Evolutionary conservation across 1,140 invertebrate species (phyloP), one percentile per base, ranked within the genome.

Genomic region (Cheumatopsyche charites): DNA sequence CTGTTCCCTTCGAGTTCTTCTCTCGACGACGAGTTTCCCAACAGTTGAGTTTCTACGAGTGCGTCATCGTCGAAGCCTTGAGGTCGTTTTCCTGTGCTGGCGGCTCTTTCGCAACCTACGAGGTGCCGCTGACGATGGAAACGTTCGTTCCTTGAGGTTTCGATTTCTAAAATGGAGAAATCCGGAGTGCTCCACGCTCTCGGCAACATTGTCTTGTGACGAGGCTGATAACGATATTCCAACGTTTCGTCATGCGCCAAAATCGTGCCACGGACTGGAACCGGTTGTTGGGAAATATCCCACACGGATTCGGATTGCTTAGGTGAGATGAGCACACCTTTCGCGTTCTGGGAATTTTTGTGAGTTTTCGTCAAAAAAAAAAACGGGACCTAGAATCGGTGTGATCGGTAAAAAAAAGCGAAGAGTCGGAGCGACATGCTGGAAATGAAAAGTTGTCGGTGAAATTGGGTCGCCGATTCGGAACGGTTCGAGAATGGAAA

Each of bases 71-170:
- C 29, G 9, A 9, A 58, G 55, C 55, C 55, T 58, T 58, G 55
- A 58, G 55, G 55, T 58, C 19, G 55, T 58, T 58, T 58, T 58
- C 55, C 55, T 26, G 55, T 58, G 55, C 29, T n/a, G 29, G 29
- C 9, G 29, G 29, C 29, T 9, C 3, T 58, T 58, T 58, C 55
- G 55, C 55, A 25, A 58, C 49, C 49, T n/a, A 25, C 55, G 12
- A 36, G 43, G n/a, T n/a, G n/a, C n/a, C 15, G 15, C 43, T 3
- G 43, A 12, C 5, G 12, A 52, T 21, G 12, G 13, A 58, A 58
- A 25, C 55, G 55, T 12, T 23, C 21, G 21, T 58, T 58, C 55
- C 55, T 58, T 58, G 55, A 58, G 23, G 19, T 58, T 1, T 4
- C 55, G 55, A 25, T 58, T 58, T 58, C 55, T 58, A 58, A 52